phyloP scores from a whole-genome alignment of 2,888 invertebrate species.

The Branchellion lobata region DNA sequence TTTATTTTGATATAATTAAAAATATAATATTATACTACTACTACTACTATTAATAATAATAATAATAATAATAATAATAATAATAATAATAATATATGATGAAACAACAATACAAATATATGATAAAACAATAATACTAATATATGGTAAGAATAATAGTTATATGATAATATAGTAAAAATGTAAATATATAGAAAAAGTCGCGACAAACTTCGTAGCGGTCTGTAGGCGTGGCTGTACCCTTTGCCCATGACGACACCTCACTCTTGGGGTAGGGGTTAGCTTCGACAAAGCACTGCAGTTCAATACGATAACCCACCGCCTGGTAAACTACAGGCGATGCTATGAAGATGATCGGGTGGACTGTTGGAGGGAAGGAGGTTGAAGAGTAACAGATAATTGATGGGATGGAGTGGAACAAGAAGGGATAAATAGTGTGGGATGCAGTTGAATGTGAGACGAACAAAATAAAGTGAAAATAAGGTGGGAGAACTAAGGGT shows the following conservation, averaged over 20 bases:
- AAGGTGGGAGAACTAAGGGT: no score
- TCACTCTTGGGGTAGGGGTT: conserved; percentile 50
- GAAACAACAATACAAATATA: no score
- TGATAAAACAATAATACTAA: no score
- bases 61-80: not conserved
- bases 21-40: no score
- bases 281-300: conserved; percentile 52
- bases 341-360: conserved; percentile 46
- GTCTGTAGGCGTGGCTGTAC: conserved; percentile 41
- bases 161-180: no score
- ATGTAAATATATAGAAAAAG: no score
- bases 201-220: conserved; percentile 38
- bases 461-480: not conserved
- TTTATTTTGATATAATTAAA: no score
- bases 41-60: not conserved
- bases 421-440: not conserved
- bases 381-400: not conserved
- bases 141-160: no score
- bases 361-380: conserved; percentile 48
- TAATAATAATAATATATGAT: not conserved
- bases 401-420: not conserved
- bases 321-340: conserved; percentile 47
- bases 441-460: not conserved
- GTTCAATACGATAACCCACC: conserved; percentile 51
- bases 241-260: conserved; percentile 48